A percentile compares a stretch with the other conserved stretches of the same genome.
Evolutionary conservation across 35 echinoderm and acorn worm species (phyloP).

Genomic region (Stichopus chloronotus): DNA sequence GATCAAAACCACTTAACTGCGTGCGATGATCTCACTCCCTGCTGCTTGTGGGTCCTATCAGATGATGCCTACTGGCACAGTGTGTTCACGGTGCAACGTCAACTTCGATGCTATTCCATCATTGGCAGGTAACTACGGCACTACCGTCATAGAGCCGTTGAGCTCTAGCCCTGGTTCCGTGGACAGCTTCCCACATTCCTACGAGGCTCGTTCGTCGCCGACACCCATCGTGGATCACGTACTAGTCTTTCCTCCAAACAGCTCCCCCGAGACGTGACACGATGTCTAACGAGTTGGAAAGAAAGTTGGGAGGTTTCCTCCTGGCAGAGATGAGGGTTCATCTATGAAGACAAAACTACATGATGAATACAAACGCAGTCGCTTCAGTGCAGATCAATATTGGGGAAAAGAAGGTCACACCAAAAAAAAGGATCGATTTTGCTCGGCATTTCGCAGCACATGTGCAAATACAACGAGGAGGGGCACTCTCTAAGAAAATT

Average conservation of each 20-base stretch:
- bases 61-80: no score
- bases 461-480: no score
- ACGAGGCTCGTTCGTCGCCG: constrained; percentile 79
- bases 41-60: no score
- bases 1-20: no score
- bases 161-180: constrained; percentile 89
- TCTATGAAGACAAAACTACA: constrained; percentile 1
- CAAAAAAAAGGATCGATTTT: background rate
- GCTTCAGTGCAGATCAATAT: background rate
- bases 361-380: background rate
- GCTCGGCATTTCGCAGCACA: no score
- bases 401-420: background rate
- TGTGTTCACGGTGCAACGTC: no score
- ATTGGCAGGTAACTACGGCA: constrained; percentile 13
- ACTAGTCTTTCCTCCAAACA: constrained; percentile 91
- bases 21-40: no score
- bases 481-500: no score
- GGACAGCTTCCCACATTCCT: constrained; percentile 89
- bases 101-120: no score
- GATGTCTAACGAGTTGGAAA: background rate
- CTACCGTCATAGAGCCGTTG: constrained; percentile 62
- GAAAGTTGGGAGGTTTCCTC: constrained; percentile 13
- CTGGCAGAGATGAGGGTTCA: background rate
- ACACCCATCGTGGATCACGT: constrained; percentile 88
- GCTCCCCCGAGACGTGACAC: constrained; percentile 60